Evolutionary conservation across 2,888 invertebrate species (phyloP), one percentile per base, ranked within the genome.

Genomic region (Polyommatus iphigenia): DNA sequence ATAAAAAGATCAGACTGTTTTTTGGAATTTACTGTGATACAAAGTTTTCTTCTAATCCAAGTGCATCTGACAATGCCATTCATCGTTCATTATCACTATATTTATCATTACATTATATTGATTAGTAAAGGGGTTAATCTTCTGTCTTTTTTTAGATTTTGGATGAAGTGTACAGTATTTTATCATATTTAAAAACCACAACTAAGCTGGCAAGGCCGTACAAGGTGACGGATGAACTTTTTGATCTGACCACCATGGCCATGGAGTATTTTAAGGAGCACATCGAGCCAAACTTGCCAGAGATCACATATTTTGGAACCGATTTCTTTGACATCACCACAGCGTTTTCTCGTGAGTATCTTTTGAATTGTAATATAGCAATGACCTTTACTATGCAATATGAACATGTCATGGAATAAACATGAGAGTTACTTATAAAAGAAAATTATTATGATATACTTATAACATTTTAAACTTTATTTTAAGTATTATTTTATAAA

Each of bases 211-310:
- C 97, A 81, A 95, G 98, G 85, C 98, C 98, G 73, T 98, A 98
- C 90, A 98, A 98, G 91, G 98, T 99, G 80, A 98, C 98, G 10
- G 98, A 98, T 92, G 98, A 99, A 90, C 94, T 99, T 79, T 98
- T 98, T 92, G 99, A 99, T 93, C 95, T 99, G 81, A 98, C 98
- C 62, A 98, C 98, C 62, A 99, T 99, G 99, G 99, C 99, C 57
- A 98, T 99, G 98, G 99, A 99, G 91, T 98, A 98, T 91, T 99
- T 99, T 90, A 98, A 98, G 89, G 98, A 99, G 89, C 96, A 97
- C 85, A 98, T 99, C 87, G 98, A 98, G 89, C 98, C 98, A 8
- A 96, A 96, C 82, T 94, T 98, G 85, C 98, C 98, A 59, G 98
- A 98, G 90, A 97, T 98, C 82, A 97, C 97, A 76, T 98, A 97